Evolutionary conservation across 2,888 invertebrate genomes (phyloP), one percentile per base, ranked within the genome.

Genomic region (Actias luna): DNA sequence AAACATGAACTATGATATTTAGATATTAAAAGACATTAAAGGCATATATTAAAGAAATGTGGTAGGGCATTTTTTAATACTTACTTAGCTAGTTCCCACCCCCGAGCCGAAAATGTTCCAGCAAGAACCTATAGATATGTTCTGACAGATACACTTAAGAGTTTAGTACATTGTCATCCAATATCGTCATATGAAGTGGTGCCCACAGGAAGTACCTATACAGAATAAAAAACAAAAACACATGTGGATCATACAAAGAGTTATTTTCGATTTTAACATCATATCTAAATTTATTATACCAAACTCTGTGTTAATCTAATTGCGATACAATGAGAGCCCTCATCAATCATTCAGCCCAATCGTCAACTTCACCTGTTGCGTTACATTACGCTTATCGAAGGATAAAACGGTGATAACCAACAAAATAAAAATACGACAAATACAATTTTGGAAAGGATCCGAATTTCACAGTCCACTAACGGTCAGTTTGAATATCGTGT

Each of bases 351-450:
- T 10, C 46, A 46, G 22, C 46, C 46, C 46, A 46, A 22, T 46
- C 46, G 46, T 46, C 46, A 46, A 22, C 46, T 22, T 46, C 46
- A 46, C 46, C 46, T 46, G 46, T 46, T 46, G 46, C 46, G 22
- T 46, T n/a, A 39, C n/a, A 39, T 39, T 46, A 8, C 22, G 46
- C 46, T 46, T 18, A 46, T 8, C 10, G 22, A 46, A 8, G 18
- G 18, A 18, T 46, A 8, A 46, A 52, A 52, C 55, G 2, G 12
- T 39, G 46, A 22, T 46, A 22, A 46, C 46, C 7, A 22, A 46
- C 8, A 22, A 22, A 22, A 39, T 33, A 33, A 33, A 5, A 8
- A 33, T 33, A 33, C 39, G n/a, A 10, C 22, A 22, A 18, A 22
- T 10, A 22, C 5, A 46, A 22, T 46, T 46, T 46, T 46, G 46